Conservation (phyloP, 2,888 invertebrate species). For the Drepana falcataria region DNA sequence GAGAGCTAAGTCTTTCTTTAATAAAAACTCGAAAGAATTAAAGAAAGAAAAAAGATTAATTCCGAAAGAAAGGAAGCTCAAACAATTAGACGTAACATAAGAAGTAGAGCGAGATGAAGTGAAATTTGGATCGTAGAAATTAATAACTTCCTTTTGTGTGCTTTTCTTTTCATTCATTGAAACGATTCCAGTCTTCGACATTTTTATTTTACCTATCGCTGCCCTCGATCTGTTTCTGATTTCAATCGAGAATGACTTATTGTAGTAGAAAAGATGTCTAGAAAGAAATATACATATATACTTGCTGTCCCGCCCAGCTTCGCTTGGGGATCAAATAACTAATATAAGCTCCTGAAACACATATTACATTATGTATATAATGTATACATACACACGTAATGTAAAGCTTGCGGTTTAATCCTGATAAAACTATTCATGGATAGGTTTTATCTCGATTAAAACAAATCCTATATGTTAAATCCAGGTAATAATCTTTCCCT, state of each 20-base stretch:
- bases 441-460: too few species aligned
- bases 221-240: conserved; percentile 24
- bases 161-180: not conserved
- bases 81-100: not conserved
- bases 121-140: not conserved
- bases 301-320: too few species aligned
- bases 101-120: not conserved
- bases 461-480: too few species aligned
- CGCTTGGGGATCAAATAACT: too few species aligned
- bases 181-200: conserved; percentile 21
- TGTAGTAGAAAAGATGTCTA: not conserved
- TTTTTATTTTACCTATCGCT: conserved; percentile 24
- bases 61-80: not conserved
- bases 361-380: too few species aligned
- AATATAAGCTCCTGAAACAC: too few species aligned
- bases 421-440: too few species aligned
- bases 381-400: too few species aligned
- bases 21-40: not conserved
- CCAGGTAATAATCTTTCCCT: too few species aligned
- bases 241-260: not conserved
- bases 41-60: not conserved
- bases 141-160: conserved; percentile 1
- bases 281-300: not conserved
- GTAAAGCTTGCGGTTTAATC: too few species aligned
- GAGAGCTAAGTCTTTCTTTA: not conserved